phyloP scores from a whole-genome alignment of 2,888 invertebrate genomes.

The Timandra comae region DNA sequence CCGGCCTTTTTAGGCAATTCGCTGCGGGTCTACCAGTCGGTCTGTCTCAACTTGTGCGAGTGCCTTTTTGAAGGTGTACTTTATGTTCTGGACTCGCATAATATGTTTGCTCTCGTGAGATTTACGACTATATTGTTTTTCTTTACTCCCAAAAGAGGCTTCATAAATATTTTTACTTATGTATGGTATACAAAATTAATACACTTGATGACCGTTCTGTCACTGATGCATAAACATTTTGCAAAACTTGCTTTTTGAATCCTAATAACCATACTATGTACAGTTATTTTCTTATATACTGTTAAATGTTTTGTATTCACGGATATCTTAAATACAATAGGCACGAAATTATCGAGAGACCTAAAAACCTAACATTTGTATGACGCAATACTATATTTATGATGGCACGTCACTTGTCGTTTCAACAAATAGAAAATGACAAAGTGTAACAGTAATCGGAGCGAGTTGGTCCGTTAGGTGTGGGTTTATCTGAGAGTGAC shows the following conservation, averaged over 20 bases:
- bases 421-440: constrained; percentile 14
- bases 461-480: constrained; percentile 16
- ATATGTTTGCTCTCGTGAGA: constrained; percentile 32
- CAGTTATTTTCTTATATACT: too few relatives aligned
- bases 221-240: constrained; percentile 1
- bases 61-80: constrained; percentile 31
- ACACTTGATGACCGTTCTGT: background rate
- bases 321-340: background rate
- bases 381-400: too few relatives aligned
- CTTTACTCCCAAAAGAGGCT: constrained; percentile 9
- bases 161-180: constrained; percentile 11
- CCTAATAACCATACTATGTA: too few relatives aligned
- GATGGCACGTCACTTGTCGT: constrained; percentile 6
- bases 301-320: too few relatives aligned
- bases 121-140: constrained; percentile 28
- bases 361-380: too few relatives aligned
- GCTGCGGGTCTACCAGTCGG: constrained; percentile 23
- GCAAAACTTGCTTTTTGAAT: too few relatives aligned
- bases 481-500: too few relatives aligned
- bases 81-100: constrained; percentile 29
- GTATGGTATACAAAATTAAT: constrained; percentile 2
- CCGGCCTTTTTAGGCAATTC: constrained; percentile 51
- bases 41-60: constrained; percentile 27
- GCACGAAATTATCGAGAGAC: background rate
- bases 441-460: constrained; percentile 16